A percentile compares a stretch with the other conserved stretches of the same genome.
Conservation (phyloP, 2,888 invertebrate genomes). For the Mesochorus sp. region DNA sequence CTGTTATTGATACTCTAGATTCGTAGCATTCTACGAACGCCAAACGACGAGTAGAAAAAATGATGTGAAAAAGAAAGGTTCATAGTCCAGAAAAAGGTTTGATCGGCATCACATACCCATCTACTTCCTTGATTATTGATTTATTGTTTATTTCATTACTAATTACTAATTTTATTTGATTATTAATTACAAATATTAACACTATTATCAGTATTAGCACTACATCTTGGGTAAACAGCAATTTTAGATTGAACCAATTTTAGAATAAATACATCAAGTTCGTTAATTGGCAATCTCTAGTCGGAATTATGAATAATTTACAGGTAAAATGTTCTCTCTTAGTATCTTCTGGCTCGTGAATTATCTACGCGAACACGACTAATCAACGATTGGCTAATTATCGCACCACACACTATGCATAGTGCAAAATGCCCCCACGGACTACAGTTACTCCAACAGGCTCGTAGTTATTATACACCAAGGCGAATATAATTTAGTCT, state of each 20-base stretch:
- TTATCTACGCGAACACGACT: slow-evolving; percentile 69
- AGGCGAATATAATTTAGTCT: slow-evolving; percentile 54
- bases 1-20: slow-evolving; percentile 43
- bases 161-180: too few species aligned
- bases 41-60: slow-evolving; percentile 5
- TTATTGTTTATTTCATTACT: too few species aligned
- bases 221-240: too few species aligned
- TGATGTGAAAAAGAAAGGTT: not conserved
- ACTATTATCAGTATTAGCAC: too few species aligned
- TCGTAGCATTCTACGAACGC: slow-evolving; percentile 41
- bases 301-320: not conserved
- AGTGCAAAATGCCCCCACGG: not conserved
- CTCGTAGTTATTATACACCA: slow-evolving; percentile 33
- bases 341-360: slow-evolving; percentile 10
- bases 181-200: too few species aligned
- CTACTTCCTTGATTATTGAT: too few species aligned
- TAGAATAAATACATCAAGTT: not conserved
- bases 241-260: not conserved
- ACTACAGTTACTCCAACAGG: slow-evolving; percentile 13
- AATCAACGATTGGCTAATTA: slow-evolving; percentile 75
- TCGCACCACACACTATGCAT: slow-evolving; percentile 5
- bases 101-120: too few species aligned
- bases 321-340: slow-evolving; percentile 2
- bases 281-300: not conserved
- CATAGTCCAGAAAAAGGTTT: not conserved